Base-by-base conservation (phyloP, 2,113 vertebrate species). In the Carlito syrichta region DNA sequence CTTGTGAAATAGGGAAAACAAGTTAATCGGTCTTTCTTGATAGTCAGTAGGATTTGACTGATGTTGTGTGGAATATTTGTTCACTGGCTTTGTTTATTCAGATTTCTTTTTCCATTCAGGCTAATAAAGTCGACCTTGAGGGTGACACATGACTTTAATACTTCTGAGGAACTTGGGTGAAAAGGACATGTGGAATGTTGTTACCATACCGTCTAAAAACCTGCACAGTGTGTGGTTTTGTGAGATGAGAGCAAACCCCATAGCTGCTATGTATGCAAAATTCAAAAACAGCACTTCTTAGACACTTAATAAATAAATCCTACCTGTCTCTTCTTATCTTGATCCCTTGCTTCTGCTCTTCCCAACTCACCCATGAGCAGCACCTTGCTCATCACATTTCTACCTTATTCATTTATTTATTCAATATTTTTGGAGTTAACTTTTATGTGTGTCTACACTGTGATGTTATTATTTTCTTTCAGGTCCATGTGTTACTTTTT, bases 11-110 rank as follows among this genome's bases (percentile, higher is more conserved):
- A 40, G 40, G 27, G 38, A 74, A 83, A 93, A 81, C n/a, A 82
- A n/a, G 48, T 95, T 96, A 95, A 96, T 97, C 85, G 16, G 25
- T 90, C 71, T 97, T 96, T 79, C 56, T 87, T 73, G 88, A 94
- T 22, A 86, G 48, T 90, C 58, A 77, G 81, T 84, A 88, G 30
- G 32, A 74, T 94, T 97, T 96, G 92, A 96, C 45, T 77, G 90
- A 96, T 95, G 45, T 76, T 96, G 12, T 93, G 30, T 94, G 30
- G 30, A 93, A 95, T 45, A 38, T 95, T 96, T 89, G 38, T 52
- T 97, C 43, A 54, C 68, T 92, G 40, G 22, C 69, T 96, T 88
- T 96, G 62, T 95, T 97, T 95, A 94, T 81, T 92, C 52, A 97
- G 68, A 63, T 63, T 89, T 87, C 62, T 95, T 94, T 97, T 94